Evolutionary conservation across 2,888 invertebrate species (phyloP).

Genomic region (Horisme vitalbata): DNA sequence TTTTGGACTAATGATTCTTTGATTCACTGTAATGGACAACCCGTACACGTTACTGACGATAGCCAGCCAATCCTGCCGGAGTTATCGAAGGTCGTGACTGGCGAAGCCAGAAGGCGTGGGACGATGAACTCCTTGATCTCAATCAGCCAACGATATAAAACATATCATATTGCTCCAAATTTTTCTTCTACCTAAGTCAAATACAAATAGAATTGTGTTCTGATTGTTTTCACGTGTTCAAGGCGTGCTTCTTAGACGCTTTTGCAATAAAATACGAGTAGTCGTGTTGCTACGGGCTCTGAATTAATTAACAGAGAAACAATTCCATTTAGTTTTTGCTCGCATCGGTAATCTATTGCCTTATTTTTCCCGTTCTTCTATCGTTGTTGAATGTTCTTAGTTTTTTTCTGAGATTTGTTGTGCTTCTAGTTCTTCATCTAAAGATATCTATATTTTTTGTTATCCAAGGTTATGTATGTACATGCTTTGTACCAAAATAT

Average conservation of each 20-base stretch:
- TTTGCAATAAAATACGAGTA: conserved; percentile 3
- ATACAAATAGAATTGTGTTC: conserved; percentile 3
- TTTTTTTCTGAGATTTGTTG: neutral
- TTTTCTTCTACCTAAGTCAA: neutral
- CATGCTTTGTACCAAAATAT: too few relatives aligned
- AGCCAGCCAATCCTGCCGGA: conserved; percentile 41
- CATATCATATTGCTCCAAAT: conserved; percentile 4
- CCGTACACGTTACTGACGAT: conserved; percentile 12
- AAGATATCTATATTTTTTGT: too few relatives aligned
- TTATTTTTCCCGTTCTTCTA: conserved; percentile 4
- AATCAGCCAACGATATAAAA: conserved; percentile 4
- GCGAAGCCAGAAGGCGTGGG: conserved; percentile 28
- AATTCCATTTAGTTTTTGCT: conserved; percentile 4
- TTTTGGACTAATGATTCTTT: too few relatives aligned
- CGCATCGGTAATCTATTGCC: neutral
- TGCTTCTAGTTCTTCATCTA: neutral
- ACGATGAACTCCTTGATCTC: conserved; percentile 39
- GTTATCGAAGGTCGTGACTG: conserved; percentile 58
- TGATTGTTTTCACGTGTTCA: neutral
- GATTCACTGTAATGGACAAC: conserved; percentile 3
- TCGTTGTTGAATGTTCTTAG: too few relatives aligned
- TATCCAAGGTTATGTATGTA: too few relatives aligned
- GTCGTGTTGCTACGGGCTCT: conserved; percentile 6
- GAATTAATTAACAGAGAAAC: conserved; percentile 13
- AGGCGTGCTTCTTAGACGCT: neutral